Evolutionary conservation across 2,888 invertebrate genomes (phyloP).

Genomic region (Eulithis testata): DNA sequence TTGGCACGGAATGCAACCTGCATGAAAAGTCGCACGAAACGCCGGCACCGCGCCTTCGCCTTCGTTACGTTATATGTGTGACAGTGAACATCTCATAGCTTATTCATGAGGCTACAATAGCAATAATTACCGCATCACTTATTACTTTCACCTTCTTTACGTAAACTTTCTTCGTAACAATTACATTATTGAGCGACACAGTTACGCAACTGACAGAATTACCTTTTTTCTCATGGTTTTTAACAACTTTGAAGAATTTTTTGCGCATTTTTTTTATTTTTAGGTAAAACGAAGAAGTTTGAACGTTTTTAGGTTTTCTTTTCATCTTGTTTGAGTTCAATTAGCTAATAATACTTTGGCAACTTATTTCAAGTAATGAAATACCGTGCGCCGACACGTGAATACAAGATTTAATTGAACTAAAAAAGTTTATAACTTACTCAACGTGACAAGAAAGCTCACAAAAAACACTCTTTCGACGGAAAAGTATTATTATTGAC

Average conservation of each 20-base stretch:
- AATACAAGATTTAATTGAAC: too few species aligned
- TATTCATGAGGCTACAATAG: slow-evolving; percentile 71
- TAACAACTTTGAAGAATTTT: neutral
- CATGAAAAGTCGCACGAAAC: slow-evolving; percentile 19
- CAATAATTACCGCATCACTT: slow-evolving; percentile 67
- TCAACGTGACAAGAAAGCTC: too few species aligned
- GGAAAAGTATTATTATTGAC: too few species aligned
- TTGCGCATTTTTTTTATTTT: neutral
- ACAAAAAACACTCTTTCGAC: too few species aligned
- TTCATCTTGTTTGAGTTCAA: neutral
- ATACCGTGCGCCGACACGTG: too few species aligned
- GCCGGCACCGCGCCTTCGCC: slow-evolving; percentile 40
- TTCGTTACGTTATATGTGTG: slow-evolving; percentile 58
- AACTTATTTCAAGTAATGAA: neutral
- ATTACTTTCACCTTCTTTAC: slow-evolving; percentile 73
- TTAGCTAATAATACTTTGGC: slow-evolving; percentile 1
- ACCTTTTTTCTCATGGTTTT: neutral
- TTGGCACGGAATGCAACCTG: slow-evolving; percentile 7
- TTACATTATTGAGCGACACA: slow-evolving; percentile 54
- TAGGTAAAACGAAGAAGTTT: neutral
- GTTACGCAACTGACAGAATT: neutral
- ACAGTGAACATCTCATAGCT: slow-evolving; percentile 62
- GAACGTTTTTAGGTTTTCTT: neutral
- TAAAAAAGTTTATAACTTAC: too few species aligned
- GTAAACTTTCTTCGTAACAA: slow-evolving; percentile 69